phyloP scores from a whole-genome alignment of 2,797 vertebrate genomes.

The Dendrocincla tyrannina region DNA sequence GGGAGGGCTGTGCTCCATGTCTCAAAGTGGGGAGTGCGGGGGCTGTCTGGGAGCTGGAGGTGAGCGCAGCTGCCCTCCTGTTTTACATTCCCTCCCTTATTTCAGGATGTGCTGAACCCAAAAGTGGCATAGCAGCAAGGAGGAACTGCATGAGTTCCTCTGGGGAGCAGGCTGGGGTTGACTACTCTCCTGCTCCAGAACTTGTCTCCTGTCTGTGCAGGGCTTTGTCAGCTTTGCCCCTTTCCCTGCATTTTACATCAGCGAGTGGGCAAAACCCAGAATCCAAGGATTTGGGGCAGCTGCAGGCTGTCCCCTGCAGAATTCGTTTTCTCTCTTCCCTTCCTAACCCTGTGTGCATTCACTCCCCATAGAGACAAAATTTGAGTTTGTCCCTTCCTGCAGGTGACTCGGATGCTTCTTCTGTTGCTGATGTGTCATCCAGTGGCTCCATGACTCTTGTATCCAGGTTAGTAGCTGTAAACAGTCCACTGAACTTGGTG shows the following conservation, averaged over 20 bases:
- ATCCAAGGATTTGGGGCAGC: not conserved
- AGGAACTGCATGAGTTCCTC: not conserved
- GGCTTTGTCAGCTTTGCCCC: not conserved
- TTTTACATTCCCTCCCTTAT: not conserved
- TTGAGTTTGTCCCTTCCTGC: not conserved
- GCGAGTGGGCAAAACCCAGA: not conserved
- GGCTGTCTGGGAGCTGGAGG: not conserved
- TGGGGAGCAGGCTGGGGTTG: not conserved
- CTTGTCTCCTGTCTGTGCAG: not conserved
- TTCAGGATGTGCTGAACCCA: not conserved
- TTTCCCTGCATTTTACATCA: not conserved
- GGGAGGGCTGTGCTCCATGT: not conserved
- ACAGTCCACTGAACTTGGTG: not conserved
- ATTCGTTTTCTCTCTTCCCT: not conserved
- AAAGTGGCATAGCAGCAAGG: not conserved
- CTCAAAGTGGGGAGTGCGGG: not conserved
- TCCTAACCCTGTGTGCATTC: not conserved
- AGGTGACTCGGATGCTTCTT: conserved; percentile 42
- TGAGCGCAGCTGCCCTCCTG: not conserved
- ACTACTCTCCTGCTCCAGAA: not conserved
- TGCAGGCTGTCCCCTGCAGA: not conserved
- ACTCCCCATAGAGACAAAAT: not conserved
- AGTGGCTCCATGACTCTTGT: not conserved
- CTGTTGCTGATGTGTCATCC: not conserved
- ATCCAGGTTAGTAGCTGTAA: conserved; percentile 40